Conservation (phyloP, 2,113 vertebrate genomes). For the Oncorhynchus clarkii region DNA sequence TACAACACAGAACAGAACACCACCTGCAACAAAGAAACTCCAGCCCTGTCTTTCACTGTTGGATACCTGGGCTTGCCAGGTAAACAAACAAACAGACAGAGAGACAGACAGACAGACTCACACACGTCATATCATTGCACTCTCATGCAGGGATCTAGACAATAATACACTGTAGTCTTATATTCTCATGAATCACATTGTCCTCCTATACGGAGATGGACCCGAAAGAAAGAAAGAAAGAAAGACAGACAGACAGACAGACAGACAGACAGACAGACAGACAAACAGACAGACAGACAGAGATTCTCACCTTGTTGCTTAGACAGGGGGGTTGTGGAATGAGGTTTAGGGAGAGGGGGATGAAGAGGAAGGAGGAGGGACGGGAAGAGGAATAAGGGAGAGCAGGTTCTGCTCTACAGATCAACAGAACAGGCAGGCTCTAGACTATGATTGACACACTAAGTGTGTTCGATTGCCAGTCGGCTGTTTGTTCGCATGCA, state of each 20-base stretch:
- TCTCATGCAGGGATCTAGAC: too few species aligned
- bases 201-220: too few species aligned
- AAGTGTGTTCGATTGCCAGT: slow-evolving; percentile 21
- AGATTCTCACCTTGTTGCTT: too few species aligned
- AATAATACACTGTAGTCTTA: too few species aligned
- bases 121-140: too few species aligned
- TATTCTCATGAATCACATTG: too few species aligned
- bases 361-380: background rate
- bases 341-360: background rate
- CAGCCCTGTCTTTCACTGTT: background rate
- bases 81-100: background rate
- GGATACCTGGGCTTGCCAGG: background rate
- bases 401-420: slow-evolving; percentile 10
- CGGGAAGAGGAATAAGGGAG: background rate
- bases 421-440: background rate
- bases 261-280: background rate
- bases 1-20: background rate
- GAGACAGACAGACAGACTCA: background rate
- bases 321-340: too few species aligned
- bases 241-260: background rate
- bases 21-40: background rate
- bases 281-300: background rate
- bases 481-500: background rate
- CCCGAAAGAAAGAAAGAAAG: too few species aligned
- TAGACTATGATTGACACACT: slow-evolving; percentile 33